Conservation (phyloP, 2,113 vertebrate genomes). For the Oreochromis tanganicae region DNA sequence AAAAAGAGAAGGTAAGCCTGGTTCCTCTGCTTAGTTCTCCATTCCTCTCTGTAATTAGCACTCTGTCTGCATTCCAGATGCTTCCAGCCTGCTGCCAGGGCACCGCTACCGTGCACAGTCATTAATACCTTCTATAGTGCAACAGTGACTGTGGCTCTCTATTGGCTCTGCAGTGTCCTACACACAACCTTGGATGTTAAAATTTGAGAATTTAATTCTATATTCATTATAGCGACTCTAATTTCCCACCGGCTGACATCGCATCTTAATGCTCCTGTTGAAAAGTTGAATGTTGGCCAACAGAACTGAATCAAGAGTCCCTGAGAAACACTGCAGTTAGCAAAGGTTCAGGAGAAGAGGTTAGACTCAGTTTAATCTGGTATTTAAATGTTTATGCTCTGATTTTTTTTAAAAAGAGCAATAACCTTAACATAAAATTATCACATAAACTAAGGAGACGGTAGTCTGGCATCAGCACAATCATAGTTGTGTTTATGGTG, state of each 20-base stretch:
- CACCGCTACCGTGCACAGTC: background rate
- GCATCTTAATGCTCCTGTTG: background rate
- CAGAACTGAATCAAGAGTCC: background rate
- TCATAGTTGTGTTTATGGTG: background rate
- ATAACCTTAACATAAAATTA: background rate
- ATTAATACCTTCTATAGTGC: background rate
- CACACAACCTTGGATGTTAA: background rate
- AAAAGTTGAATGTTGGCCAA: background rate
- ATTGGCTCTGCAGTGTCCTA: background rate
- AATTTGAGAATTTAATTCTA: background rate
- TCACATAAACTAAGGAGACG: rapidly evolving
- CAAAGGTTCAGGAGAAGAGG: background rate
- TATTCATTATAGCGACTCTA: background rate
- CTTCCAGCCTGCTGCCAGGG: conserved; percentile 1
- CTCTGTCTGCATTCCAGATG: background rate
- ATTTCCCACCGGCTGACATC: background rate
- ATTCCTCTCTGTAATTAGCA: background rate
- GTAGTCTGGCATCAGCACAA: rapidly evolving
- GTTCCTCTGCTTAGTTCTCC: background rate
- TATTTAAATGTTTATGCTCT: background rate
- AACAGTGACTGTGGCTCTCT: background rate
- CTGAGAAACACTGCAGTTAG: background rate
- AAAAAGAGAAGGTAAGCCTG: background rate
- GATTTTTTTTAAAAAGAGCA: background rate
- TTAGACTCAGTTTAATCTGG: background rate